Percentiles rank a stretch among this genome's conserved stretches.
Conservation (phyloP, 2,113 vertebrate genomes). For the Phodopus roborovskii region DNA sequence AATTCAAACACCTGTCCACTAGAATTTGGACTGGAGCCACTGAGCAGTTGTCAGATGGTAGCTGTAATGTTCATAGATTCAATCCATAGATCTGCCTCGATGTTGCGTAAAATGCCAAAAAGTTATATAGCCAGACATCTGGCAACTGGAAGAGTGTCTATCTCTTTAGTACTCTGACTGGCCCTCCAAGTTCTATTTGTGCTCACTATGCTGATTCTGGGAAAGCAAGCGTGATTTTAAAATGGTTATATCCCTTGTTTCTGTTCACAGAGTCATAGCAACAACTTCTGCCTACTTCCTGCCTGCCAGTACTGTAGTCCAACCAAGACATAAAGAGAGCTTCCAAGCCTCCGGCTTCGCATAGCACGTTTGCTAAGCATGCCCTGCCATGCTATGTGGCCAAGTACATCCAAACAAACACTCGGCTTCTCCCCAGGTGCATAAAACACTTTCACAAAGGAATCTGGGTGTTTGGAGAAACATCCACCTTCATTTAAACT, state of each 20-base stretch:
- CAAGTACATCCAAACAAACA: background rate
- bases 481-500: slow-evolving; percentile 45
- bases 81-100: slow-evolving; percentile 87
- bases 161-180: slow-evolving; percentile 84
- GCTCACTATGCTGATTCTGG: slow-evolving; percentile 69
- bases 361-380: slow-evolving; percentile 35
- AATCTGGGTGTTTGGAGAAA: slow-evolving; percentile 52
- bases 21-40: slow-evolving; percentile 86
- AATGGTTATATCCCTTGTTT: slow-evolving; percentile 66
- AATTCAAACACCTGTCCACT: slow-evolving; percentile 89
- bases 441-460: slow-evolving; percentile 28
- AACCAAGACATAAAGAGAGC: slow-evolving; percentile 70
- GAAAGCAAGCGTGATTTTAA: slow-evolving; percentile 76
- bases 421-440: background rate
- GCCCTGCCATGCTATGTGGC: background rate
- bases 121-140: slow-evolving; percentile 89
- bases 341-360: slow-evolving; percentile 33
- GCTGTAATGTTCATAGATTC: slow-evolving; percentile 89
- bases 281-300: slow-evolving; percentile 62
- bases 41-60: slow-evolving; percentile 91
- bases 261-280: slow-evolving; percentile 68
- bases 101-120: slow-evolving; percentile 85
- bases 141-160: slow-evolving; percentile 85
- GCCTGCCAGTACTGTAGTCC: slow-evolving; percentile 65
- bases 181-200: slow-evolving; percentile 81